These are phyloP conservation scores for Meiosimyza decipiens DNA, from an alignment of 2,888 invertebrate genomes.

Conservation along the genomic window DNA sequence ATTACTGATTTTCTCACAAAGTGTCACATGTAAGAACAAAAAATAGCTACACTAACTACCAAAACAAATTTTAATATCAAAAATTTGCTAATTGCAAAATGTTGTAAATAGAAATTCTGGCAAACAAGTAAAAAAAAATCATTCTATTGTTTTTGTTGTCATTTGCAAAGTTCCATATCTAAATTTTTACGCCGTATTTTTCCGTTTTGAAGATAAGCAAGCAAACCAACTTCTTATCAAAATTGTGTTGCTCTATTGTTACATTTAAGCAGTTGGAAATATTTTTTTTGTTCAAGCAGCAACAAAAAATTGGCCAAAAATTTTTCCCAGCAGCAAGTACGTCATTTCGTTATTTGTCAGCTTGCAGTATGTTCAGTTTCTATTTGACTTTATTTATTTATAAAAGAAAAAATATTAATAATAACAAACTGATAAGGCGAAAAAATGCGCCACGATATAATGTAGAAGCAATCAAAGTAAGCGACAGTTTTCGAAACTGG, in stretches of 20 bases:
- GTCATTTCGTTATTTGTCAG: not conserved
- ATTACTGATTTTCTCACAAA: not conserved
- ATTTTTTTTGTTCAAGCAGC: conserved; percentile 23
- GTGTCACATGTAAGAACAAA: not conserved
- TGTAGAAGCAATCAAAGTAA: not conserved
- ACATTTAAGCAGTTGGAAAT: no score
- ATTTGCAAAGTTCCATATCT: not conserved
- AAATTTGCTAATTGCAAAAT: conserved; percentile 28
- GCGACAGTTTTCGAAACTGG: not conserved
- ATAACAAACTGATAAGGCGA: not conserved
- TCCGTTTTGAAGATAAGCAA: not conserved
- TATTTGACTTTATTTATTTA: not conserved
- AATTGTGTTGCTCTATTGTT: conserved; percentile 4
- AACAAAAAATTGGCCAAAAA: conserved; percentile 7
- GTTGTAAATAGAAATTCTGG: not conserved
- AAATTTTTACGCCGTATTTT: not conserved
- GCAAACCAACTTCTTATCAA: not conserved
- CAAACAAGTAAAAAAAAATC: no score
- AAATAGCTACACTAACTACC: not conserved
- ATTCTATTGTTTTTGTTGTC: not conserved
- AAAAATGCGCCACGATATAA: not conserved
- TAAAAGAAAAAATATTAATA: not conserved
- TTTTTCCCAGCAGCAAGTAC: conserved; percentile 13
- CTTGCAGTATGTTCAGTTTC: not conserved
- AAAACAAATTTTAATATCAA: not conserved